phyloP scores from a whole-genome alignment of 2,888 invertebrate species.

The Drosophila heteroneura region DNA sequence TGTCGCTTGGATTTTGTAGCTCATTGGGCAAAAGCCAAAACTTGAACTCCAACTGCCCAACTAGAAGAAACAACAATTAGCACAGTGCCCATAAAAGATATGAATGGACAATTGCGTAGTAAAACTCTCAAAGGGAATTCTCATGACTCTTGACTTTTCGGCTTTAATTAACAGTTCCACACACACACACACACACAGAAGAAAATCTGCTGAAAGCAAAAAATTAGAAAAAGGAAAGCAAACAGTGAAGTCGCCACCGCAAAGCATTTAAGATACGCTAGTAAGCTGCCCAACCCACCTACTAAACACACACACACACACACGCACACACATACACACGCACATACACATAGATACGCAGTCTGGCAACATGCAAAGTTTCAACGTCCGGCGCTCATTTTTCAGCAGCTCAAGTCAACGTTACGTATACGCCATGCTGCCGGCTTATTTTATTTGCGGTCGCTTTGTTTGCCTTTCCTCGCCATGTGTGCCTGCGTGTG shows the following conservation, averaged over 20 bases:
- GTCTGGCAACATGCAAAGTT: conserved; percentile 58
- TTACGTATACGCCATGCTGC: conserved; percentile 65
- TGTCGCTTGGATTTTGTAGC: conserved; percentile 74
- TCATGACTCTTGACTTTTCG: conserved; percentile 62
- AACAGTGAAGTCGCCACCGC: conserved; percentile 51
- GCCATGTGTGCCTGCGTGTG: not conserved
- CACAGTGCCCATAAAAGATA: conserved; percentile 63
- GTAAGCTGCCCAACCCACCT: not conserved
- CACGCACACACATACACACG: not conserved
- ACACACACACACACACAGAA: conserved; percentile 2
- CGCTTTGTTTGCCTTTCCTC: conserved; percentile 41
- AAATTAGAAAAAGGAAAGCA: conserved; percentile 35
- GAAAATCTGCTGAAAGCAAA: conserved; percentile 60
- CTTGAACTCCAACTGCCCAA: conserved; percentile 19
- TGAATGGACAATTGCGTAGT: conserved; percentile 48
- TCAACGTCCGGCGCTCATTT: conserved; percentile 66
- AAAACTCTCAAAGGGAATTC: conserved; percentile 52
- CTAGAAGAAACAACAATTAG: conserved; percentile 63
- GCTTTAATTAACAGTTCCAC: conserved; percentile 65
- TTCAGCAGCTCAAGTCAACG: conserved; percentile 64
- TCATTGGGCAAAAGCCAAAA: conserved; percentile 52
- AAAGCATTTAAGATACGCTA: conserved; percentile 62
- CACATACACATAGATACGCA: conserved; percentile 15
- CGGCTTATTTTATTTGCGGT: conserved; percentile 70
- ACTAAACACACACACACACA: not conserved